Evolutionary conservation across 2,888 invertebrate species (phyloP).

Genomic region (Siphonodentalium dalli): DNA sequence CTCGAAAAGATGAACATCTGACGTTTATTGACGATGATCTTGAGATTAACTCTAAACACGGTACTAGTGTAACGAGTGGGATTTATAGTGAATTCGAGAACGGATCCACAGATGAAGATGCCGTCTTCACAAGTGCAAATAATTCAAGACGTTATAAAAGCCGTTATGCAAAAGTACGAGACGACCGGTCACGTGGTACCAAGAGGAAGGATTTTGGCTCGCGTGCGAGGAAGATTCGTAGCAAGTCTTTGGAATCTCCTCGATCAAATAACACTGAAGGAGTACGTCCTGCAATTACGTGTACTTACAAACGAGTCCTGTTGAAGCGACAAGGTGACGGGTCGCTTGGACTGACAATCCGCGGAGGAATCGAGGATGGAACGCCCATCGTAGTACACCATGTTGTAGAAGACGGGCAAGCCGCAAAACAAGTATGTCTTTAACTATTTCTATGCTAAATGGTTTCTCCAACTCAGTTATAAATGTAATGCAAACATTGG

Average conservation of each 20-base stretch:
- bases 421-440: conserved; percentile 43
- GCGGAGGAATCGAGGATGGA: conserved; percentile 50
- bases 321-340: conserved; percentile 43
- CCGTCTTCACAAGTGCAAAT: too few species aligned
- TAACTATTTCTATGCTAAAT: not conserved
- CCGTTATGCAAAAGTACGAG: too few species aligned
- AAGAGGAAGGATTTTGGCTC: too few species aligned
- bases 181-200: too few species aligned
- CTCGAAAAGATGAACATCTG: conserved; percentile 39
- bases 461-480: too few species aligned
- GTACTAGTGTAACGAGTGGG: conserved; percentile 43
- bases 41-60: conserved; percentile 35
- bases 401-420: conserved; percentile 46
- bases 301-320: conserved; percentile 37
- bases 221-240: too few species aligned
- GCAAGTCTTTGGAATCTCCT: too few species aligned
- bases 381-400: conserved; percentile 42
- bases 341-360: conserved; percentile 45
- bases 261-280: too few species aligned
- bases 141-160: too few species aligned
- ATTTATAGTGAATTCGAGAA: conserved; percentile 37
- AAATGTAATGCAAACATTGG: too few species aligned
- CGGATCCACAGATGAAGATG: conserved; percentile 26
- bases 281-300: too few species aligned
- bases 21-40: conserved; percentile 32